Evolutionary conservation across 1,140 invertebrate species (phyloP).

Genomic region (Subanguina moxae): DNA sequence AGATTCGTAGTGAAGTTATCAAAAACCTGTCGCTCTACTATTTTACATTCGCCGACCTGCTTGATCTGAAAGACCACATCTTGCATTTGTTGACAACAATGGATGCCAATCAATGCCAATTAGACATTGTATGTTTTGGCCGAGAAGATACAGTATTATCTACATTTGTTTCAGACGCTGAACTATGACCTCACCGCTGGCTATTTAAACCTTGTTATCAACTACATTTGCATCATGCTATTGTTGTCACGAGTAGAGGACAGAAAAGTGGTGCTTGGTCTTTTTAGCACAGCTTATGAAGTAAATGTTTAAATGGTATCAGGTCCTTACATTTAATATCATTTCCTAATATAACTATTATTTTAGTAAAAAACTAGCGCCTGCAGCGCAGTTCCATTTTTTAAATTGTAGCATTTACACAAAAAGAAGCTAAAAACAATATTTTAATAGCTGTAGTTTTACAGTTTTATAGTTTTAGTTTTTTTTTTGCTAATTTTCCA

Average conservation of each 20-base stretch:
- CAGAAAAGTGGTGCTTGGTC: constrained; percentile 86
- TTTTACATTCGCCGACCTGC: constrained; percentile 96
- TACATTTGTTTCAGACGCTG: constrained; percentile 66
- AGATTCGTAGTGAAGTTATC: constrained; percentile 84
- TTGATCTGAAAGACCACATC: constrained; percentile 97
- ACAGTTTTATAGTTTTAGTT: too few relatives aligned
- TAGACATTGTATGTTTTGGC: constrained; percentile 75
- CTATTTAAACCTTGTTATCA: constrained; percentile 88
- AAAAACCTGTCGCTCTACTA: constrained; percentile 95
- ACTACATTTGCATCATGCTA: constrained; percentile 88
- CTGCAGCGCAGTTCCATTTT: too few relatives aligned
- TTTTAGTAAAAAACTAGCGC: too few relatives aligned
- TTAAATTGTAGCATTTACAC: too few relatives aligned
- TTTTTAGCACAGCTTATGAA: constrained; percentile 96
- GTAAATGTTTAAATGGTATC: too few relatives aligned
- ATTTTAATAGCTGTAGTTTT: too few relatives aligned
- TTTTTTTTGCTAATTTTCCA: too few relatives aligned
- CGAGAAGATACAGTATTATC: too few relatives aligned
- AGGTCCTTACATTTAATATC: too few relatives aligned
- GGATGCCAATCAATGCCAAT: constrained; percentile 86
- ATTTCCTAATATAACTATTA: too few relatives aligned
- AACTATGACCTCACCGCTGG: constrained; percentile 94
- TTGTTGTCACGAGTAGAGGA: constrained; percentile 92
- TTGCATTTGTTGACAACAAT: constrained; percentile 93
- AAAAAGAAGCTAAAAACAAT: too few relatives aligned